Base-by-base conservation (phyloP, 2,113 vertebrate genomes). In the Gadus macrocephalus region DNA sequence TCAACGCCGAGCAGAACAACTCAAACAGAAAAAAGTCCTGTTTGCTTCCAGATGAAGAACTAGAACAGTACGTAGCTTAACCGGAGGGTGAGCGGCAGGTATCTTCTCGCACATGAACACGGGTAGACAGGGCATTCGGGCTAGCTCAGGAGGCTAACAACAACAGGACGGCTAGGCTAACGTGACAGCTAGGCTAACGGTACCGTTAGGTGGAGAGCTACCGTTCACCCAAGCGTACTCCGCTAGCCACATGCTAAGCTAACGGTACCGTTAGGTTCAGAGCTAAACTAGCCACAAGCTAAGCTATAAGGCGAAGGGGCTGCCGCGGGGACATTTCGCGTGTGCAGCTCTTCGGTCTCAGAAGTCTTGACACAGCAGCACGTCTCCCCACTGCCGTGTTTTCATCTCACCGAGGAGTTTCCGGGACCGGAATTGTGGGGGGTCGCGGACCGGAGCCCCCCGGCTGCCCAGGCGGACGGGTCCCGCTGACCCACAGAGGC, bases 391-490 rank as follows among this genome's bases (percentile, higher is more conserved):
- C 1, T 19, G 60, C 19, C 22, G n/a, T 65, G 22, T 61, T 76
- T 72, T 75, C 58, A 4, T 70, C 67, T 74, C 25, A 75, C 80
- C 75, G 81, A 78, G 67, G 81, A 85, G 78, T 75, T 74, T 74
- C 15, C 28, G 72, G 81, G 67, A 78, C 81, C 81, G 86, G 84
- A 86, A 86, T 89, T 89, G 90, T 93, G 93, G 89, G 88, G 91
- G 88, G 88, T 78, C 78, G 79, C 80, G 67, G 60, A 69, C 82
- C 76, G 78, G 78, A 85, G 74, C 70, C 84, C 81, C 83, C 82
- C 83, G 87, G 90, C 81, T 77, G 5, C 74, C 87, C 84, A 91
- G 91, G 90, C 89, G 91, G 90, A 91, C 89, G 28, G 79, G 86
- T 81, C 86, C 67, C 74, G 82, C 87, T 85, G 87, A 93, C 79